These are phyloP conservation scores for Boloria euphrosyne DNA, from an alignment of 2,888 invertebrate species.

Conservation along the genomic window DNA sequence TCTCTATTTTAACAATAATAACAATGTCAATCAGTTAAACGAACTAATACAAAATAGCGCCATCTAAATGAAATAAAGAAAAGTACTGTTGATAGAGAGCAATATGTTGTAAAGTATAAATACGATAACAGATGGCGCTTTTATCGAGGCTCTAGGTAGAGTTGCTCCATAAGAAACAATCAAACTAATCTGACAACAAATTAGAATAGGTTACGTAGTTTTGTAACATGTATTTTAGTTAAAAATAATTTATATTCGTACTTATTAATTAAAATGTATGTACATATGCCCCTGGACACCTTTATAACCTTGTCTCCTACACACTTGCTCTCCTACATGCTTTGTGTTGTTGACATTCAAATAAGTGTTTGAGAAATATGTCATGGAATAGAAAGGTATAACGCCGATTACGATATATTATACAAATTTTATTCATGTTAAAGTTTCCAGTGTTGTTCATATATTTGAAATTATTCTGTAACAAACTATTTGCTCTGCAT, in stretches of 20 bases:
- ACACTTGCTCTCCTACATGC: neutral
- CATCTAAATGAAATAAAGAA: neutral
- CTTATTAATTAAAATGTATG: no score
- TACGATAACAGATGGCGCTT: conserved; percentile 13
- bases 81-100: neutral
- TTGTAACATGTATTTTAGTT: no score
- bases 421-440: neutral
- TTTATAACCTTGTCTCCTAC: conserved; percentile 9
- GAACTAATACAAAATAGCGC: neutral
- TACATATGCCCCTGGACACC: neutral
- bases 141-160: no score
- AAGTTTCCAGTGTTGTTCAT: neutral
- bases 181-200: no score
- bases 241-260: no score
- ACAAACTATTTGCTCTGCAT: neutral
- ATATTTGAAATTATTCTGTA: no score
- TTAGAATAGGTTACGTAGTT: no score
- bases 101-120: neutral
- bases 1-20: no score
- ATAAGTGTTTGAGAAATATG: neutral
- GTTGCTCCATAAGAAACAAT: no score
- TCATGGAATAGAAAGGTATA: neutral
- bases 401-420: neutral
- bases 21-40: no score
- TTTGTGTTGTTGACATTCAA: conserved; percentile 7